A percentile compares a stretch with the other conserved stretches of the same genome.
Evolutionary conservation across 2,797 vertebrate genomes (phyloP).

Genomic region (Brachyrhaphis roseni): DNA sequence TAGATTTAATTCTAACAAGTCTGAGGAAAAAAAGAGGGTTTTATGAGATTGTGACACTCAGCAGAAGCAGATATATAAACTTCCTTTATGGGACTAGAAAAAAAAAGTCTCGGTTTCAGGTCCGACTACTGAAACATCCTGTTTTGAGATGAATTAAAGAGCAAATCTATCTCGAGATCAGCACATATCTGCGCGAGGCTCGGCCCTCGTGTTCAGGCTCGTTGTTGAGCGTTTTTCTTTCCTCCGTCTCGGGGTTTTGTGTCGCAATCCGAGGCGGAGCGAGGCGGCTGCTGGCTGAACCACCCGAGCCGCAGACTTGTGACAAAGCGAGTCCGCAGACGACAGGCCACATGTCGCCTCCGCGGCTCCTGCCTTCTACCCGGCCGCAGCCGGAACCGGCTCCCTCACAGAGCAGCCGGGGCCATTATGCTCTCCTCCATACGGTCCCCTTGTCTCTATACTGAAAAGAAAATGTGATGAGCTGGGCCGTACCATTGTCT

Average conservation of each 20-base stretch:
- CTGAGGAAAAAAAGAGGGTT: not conserved
- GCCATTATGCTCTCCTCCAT: conserved; percentile 74
- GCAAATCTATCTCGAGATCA: not conserved
- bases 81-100: conserved; percentile 1
- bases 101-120: not conserved
- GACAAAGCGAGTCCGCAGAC: conserved; percentile 11
- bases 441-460: conserved; percentile 66
- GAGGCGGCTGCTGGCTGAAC: not conserved
- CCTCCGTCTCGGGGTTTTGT: not conserved
- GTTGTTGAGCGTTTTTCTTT: not conserved
- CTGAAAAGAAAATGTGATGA: conserved; percentile 84
- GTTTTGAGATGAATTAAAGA: conserved; percentile 3
- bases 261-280: no score
- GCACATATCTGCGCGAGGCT: not conserved
- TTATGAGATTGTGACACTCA: not conserved
- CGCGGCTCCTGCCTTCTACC: conserved; percentile 23
- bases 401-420: conserved; percentile 23
- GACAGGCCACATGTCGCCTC: conserved; percentile 1
- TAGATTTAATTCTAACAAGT: not conserved
- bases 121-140: conserved; percentile 5
- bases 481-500: conserved; percentile 78
- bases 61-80: not conserved
- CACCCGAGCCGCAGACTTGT: not conserved
- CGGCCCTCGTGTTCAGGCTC: not conserved
- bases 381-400: conserved; percentile 23